Percentiles rank a stretch among this genome's conserved stretches.
Conservation (phyloP, 2,888 invertebrate species). For the Agrochola lychnidis region DNA sequence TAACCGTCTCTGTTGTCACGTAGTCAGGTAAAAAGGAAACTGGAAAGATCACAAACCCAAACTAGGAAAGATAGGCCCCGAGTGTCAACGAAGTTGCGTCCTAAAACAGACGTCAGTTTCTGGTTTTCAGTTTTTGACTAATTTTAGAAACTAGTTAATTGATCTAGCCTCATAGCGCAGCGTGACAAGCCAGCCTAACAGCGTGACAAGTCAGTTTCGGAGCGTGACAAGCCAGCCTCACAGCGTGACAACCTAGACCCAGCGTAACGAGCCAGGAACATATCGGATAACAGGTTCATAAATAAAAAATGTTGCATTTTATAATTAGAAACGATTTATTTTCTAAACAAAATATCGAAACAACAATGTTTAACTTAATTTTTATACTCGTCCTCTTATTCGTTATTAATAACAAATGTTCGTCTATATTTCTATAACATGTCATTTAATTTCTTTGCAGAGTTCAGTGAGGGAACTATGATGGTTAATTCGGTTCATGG, state of each 20-base stretch:
- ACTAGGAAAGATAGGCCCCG: not conserved
- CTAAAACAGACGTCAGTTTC: not conserved
- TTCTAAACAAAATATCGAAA: slow-evolving; percentile 33
- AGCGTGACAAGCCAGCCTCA: too few relatives aligned
- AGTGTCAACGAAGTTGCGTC: not conserved
- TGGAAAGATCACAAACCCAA: not conserved
- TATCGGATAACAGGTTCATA: not conserved
- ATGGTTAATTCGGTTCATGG: not conserved
- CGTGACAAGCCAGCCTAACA: too few relatives aligned
- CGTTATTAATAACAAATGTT: slow-evolving; percentile 25
- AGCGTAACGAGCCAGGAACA: not conserved
- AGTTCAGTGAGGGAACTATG: not conserved
- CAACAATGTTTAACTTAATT: slow-evolving; percentile 28
- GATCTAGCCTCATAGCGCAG: not conserved
- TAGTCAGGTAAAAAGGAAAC: not conserved
- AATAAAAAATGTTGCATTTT: slow-evolving; percentile 4
- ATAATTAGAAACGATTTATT: slow-evolving; percentile 41
- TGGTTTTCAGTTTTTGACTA: not conserved
- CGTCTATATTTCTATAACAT: not conserved
- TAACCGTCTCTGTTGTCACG: not conserved
- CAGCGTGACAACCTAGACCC: not conserved
- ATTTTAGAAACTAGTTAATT: not conserved
- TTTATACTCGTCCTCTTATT: slow-evolving; percentile 15
- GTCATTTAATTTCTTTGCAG: not conserved
- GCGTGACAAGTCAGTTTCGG: too few relatives aligned